phyloP scores from a whole-genome alignment of 2,113 vertebrate species.

The Pseudorhombus dupliciocellatus region DNA sequence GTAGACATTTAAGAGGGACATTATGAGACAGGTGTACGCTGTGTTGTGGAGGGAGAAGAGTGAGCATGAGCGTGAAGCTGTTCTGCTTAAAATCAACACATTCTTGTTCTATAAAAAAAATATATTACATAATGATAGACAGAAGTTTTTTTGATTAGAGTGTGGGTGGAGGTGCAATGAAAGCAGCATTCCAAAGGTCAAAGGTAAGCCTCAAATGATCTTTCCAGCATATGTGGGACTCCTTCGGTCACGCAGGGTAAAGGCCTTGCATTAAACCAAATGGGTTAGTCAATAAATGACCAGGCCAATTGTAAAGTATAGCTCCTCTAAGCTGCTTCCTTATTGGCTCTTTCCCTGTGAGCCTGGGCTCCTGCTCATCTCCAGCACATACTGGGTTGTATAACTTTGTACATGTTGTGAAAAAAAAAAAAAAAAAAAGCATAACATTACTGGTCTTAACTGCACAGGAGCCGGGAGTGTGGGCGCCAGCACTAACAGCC shows the following conservation, averaged over 20 bases:
- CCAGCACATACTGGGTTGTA: background rate
- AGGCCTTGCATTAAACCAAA: conserved; percentile 13
- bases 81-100: background rate
- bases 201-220: conserved; percentile 36
- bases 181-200: conserved; percentile 62
- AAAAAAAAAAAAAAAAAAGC: background rate
- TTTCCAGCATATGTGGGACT: conserved; percentile 36
- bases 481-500: background rate
- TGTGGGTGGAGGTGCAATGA: conserved; percentile 46
- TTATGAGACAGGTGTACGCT: background rate
- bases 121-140: background rate
- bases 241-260: conserved; percentile 11
- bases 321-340: background rate
- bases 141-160: conserved; percentile 22
- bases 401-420: background rate
- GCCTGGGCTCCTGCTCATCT: background rate
- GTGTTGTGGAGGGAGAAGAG: background rate
- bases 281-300: conserved; percentile 61
- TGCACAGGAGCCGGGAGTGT: conserved; percentile 43
- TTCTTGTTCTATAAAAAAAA: background rate
- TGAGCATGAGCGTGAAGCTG: too few species aligned
- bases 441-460: background rate
- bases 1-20: background rate
- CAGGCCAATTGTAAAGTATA: conserved; percentile 10
- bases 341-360: background rate